Evolutionary conservation across 2,797 vertebrate species (phyloP), one percentile per base, ranked within the genome.

Genomic region (Catostomus latipinnis): DNA sequence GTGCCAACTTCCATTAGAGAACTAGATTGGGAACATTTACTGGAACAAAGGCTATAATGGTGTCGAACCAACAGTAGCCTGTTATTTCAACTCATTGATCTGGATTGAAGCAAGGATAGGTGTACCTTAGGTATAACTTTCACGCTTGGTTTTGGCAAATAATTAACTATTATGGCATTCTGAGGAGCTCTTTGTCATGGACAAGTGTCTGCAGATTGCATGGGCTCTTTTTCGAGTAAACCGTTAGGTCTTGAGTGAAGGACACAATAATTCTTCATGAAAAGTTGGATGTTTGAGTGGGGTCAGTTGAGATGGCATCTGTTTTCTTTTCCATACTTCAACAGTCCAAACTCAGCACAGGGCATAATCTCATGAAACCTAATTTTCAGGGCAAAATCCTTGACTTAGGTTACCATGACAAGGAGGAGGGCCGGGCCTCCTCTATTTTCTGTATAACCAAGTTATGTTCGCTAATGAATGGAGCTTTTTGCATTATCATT

Each of bases 41-140:
- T 83, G 70, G 5, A 12, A 77, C 50, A 45, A 50, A 79, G 78
- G 11, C 43, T 22, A 76, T 81, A 62, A 75, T 68, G 61, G n/a
- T 8, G 22, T 60, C 1, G 49, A 22, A n/a, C 6, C 76, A 48
- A 43, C 69, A 49, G 69, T 12, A 56, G 50, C 1, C 14, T 56
- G 69, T 72, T 79, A 71, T 79, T 79, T 66, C 14, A 22, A 43
- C 60, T 76, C 45, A 10, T 34, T 72, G 68, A 81, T 78, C 22
- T 54, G 0, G 16, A 71, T 62, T 13, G 16, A 58, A 43, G 71
- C 53, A 71, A 74, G 56, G 57, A 57, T 68, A 54, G 48, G 54
- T 13, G 14, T 65, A 50, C 57, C 22, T 81, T 57, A 81, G 2
- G 16, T 18, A 57, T 69, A 81, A 22, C 52, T 60, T 60, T 48